Conservation (phyloP, 2,113 vertebrate genomes). For the Lophotis ruficrista region DNA sequence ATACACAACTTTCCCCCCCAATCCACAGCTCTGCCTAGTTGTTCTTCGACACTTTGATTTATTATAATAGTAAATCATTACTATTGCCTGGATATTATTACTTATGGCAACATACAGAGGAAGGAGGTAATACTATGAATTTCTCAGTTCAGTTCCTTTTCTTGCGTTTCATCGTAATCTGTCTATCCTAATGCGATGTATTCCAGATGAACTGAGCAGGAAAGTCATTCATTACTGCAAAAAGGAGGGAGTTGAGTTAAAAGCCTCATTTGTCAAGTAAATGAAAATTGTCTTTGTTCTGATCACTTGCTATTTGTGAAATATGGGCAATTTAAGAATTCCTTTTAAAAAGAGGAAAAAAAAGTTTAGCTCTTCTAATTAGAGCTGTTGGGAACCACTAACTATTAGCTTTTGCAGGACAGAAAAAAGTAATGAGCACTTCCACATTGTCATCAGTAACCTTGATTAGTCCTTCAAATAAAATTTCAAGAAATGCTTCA, state of each 20-base stretch:
- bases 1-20: too few relatives aligned
- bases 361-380: not conserved
- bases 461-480: conserved; percentile 25
- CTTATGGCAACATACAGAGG: not conserved
- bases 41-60: not conserved
- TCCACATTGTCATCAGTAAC: not conserved
- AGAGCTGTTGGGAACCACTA: not conserved
- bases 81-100: not conserved
- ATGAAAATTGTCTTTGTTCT: conserved; percentile 54
- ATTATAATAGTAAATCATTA: not conserved
- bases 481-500: not conserved
- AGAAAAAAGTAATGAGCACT: not conserved
- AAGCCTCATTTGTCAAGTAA: conserved; percentile 43
- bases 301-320: conserved; percentile 5
- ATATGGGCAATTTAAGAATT: not conserved
- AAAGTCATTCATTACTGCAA: not conserved
- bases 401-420: not conserved
- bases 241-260: conserved; percentile 6
- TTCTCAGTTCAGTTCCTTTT: conserved; percentile 6
- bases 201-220: not conserved
- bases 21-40: not conserved
- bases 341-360: not conserved
- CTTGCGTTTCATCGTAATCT: not conserved
- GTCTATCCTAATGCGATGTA: not conserved
- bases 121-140: not conserved